Conservation (phyloP, 2,888 invertebrate species). For the Perizoma affinitatum region DNA sequence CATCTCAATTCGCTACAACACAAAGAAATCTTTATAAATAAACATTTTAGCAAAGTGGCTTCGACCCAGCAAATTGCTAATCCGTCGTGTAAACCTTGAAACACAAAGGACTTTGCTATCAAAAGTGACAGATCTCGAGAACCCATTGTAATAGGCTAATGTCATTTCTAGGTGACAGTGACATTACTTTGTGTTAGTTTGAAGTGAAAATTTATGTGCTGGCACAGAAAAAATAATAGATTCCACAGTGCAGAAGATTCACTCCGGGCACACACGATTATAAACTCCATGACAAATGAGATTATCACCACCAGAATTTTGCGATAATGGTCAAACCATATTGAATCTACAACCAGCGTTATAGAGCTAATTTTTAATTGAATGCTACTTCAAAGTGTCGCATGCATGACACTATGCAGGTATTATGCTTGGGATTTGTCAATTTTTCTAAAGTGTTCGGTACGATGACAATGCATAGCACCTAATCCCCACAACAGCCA, state of each 20-base stretch:
- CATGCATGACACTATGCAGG: conserved; percentile 15
- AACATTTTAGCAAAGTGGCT: conserved; percentile 55
- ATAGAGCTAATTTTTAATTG: too few species aligned
- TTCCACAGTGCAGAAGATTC: too few species aligned
- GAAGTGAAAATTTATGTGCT: conserved; percentile 52
- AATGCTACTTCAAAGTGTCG: too few species aligned
- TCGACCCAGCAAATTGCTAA: conserved; percentile 62
- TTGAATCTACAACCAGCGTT: too few species aligned
- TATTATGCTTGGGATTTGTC: conserved; percentile 49
- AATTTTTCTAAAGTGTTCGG: conserved; percentile 53
- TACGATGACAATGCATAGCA: conserved; percentile 71
- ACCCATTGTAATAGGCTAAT: conserved; percentile 60
- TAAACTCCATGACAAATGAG: too few species aligned
- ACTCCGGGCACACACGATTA: too few species aligned
- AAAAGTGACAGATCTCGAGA: conserved; percentile 75
- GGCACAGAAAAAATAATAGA: too few species aligned
- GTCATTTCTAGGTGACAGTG: conserved; percentile 52
- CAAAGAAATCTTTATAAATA: conserved; percentile 40
- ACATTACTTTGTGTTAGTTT: conserved; percentile 30
- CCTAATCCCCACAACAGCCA: conserved; percentile 81
- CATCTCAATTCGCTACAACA: too few species aligned
- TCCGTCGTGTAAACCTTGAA: conserved; percentile 63
- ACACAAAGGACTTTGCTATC: conserved; percentile 63
- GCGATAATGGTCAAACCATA: too few species aligned
- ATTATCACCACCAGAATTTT: too few species aligned